Base-by-base conservation (phyloP, 1,140 invertebrate species). In the Temnothorax longispinosus region DNA sequence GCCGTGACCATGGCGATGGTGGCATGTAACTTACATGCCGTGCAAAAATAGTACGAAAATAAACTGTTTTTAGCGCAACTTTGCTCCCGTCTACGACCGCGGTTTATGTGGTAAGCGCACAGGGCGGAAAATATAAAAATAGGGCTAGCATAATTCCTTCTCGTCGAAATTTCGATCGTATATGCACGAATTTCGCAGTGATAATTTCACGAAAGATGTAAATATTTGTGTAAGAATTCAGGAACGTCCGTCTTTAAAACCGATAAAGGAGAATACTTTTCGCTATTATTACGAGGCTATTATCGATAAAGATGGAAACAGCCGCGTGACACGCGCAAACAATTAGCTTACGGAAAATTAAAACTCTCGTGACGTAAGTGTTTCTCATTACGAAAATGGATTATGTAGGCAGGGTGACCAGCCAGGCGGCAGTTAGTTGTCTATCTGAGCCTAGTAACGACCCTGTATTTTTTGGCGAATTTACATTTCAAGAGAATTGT, bases 21-120 rank as follows among this genome's bases (percentile, higher is more conserved):
- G 56, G 58, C 44, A 47, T 85, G 67, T 58, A 89, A 69, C 1
- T 78, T 78, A 86, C 60, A 71, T 65, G 27, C 44, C 77, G 64
- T n/a, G 78, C 88, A 50, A 88, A 89, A 91, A 91, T 89, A 89
- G 82, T 87, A 65, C 64, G 47, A 88, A 86, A 91, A 89, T 80
- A 86, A 84, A 86, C 65, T 27, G 58, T 56, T 84, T 86, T 82
- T 60, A 62, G 38, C 41, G 38, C 10, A 58, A 47, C 35, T 85
- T 69, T 85, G 47, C 60, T 13, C 18, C n/a, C 18, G 69, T 47
- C 27, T 32, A 47, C 27, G 7, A 5, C 32, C 54, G 15, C 41
- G 44, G 35, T 58, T 58, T 54, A 41, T 13, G 27, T 5, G 38
- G 67, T 69, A 41, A 41, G n/a, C 64, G 21, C 13, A 27, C 64